Base-by-base conservation (phyloP, 2,888 invertebrate genomes). In the Cephus nigrinus region DNA sequence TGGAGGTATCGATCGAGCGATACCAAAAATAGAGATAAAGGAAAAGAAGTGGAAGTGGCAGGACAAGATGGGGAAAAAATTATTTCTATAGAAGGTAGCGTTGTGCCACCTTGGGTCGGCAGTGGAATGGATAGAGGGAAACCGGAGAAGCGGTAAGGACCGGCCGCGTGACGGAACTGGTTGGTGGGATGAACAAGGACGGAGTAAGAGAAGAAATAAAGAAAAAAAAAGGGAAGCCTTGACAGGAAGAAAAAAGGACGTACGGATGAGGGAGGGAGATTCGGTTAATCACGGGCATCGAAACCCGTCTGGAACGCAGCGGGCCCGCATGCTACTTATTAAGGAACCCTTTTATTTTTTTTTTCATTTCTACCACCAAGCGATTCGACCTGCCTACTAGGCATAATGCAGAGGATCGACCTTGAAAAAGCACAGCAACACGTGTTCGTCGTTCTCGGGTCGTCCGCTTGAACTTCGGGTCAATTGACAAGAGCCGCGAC, bases 271-370 rank as follows among this genome's bases (percentile, higher is more conserved):
- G 74, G n/a, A 15, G 32, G 31, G 30, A 71, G 75, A 32, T 15
- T 75, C 69, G 15, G 23, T 76, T 32, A 73, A 69, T 77, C 68
- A 77, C 30, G 69, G 73, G 35, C 31, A 73, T 73, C 32, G 73
- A 35, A 73, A n/a, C 33, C 34, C 34, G 73, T n/a, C 31, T 35
- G 31, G 69, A 76, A 72, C 33, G 71, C 69, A 32, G 32, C 69
- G 69, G 31, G 30, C 69, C 69, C 69, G 69, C 69, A 69, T 69
- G 69, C 30, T 30, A 3, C 15, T 69, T 69, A 32, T 69, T 69
- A 69, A 30, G 69, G 30, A 69, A 32, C 12, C 12, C 30, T 32
- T 30, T 30, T 30, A 11, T 31, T 30, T 69, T 69, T 30, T 69
- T 15, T 1, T 40, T 30, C 32, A 69, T 12, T 12, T 69, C 1